phyloP scores from a whole-genome alignment of 2,888 invertebrate genomes.

The Trissolcus brochymenae region DNA sequence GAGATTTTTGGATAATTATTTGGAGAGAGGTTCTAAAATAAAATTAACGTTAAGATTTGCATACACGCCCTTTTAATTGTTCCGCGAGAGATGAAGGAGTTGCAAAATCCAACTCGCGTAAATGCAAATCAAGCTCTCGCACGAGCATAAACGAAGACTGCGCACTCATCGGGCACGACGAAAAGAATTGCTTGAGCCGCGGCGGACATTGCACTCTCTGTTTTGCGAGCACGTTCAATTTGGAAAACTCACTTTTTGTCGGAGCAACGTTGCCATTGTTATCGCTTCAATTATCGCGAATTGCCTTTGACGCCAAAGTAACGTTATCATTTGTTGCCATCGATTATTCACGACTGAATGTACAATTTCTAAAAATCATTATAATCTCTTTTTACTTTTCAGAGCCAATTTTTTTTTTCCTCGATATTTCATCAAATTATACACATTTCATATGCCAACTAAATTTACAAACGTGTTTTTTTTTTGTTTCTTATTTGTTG shows the following conservation, averaged over 20 bases:
- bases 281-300: constrained; percentile 48
- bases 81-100: constrained; percentile 39
- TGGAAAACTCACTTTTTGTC: constrained; percentile 38
- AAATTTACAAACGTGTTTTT: too few species aligned
- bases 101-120: constrained; percentile 50
- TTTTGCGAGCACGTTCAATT: constrained; percentile 40
- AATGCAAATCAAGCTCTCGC: constrained; percentile 13
- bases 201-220: background rate
- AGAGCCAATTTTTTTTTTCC: too few species aligned
- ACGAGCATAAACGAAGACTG: constrained; percentile 7
- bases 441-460: too few species aligned
- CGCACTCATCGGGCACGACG: constrained; percentile 10
- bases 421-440: too few species aligned
- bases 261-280: constrained; percentile 24
- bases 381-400: too few species aligned
- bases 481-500: too few species aligned
- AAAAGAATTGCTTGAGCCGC: constrained; percentile 14
- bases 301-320: constrained; percentile 17
- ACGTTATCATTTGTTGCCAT: too few species aligned
- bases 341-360: too few species aligned
- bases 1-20: too few species aligned
- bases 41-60: constrained; percentile 39
- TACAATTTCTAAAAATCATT: too few species aligned
- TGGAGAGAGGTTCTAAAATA: background rate
- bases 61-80: constrained; percentile 51